Evolutionary conservation across 1,140 invertebrate species (phyloP).

Genomic region (Cephus cinctus): DNA sequence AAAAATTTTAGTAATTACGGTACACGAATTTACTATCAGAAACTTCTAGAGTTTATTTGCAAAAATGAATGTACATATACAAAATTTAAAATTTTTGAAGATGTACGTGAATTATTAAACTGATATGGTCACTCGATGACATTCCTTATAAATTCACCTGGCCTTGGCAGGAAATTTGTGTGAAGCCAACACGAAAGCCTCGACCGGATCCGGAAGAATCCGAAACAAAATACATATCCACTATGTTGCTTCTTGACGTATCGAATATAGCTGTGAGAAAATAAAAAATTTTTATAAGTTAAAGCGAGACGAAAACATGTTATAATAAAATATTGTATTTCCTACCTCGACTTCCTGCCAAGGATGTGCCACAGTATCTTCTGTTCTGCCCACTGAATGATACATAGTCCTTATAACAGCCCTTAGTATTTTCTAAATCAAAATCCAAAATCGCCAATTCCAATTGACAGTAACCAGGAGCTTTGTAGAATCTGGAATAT

Average conservation of each 20-base stretch:
- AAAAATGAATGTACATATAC: too few relatives aligned
- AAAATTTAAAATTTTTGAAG: too few relatives aligned
- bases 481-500: conserved; percentile 34
- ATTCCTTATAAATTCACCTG: too few relatives aligned
- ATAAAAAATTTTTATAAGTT: conserved; percentile 9
- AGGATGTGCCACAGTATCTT: conserved; percentile 39
- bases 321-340: conserved; percentile 4
- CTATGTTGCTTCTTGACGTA: conserved; percentile 20
- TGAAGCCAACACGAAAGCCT: conserved; percentile 37
- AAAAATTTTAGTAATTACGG: too few relatives aligned
- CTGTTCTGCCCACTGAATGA: conserved; percentile 29
- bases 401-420: conserved; percentile 42
- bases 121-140: too few relatives aligned
- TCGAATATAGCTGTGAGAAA: conserved; percentile 32
- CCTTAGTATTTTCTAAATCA: conserved; percentile 38
- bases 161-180: conserved; percentile 30
- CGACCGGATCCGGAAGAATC: conserved; percentile 30
- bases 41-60: too few relatives aligned
- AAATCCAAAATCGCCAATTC: conserved; percentile 41
- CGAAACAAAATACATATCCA: conserved; percentile 31
- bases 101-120: too few relatives aligned
- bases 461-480: conserved; percentile 30
- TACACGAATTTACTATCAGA: too few relatives aligned
- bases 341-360: conserved; percentile 38
- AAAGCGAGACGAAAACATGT: neutral